Evolutionary conservation across 2,797 vertebrate genomes (phyloP).

Genomic region (Urophycis tenuis): DNA sequence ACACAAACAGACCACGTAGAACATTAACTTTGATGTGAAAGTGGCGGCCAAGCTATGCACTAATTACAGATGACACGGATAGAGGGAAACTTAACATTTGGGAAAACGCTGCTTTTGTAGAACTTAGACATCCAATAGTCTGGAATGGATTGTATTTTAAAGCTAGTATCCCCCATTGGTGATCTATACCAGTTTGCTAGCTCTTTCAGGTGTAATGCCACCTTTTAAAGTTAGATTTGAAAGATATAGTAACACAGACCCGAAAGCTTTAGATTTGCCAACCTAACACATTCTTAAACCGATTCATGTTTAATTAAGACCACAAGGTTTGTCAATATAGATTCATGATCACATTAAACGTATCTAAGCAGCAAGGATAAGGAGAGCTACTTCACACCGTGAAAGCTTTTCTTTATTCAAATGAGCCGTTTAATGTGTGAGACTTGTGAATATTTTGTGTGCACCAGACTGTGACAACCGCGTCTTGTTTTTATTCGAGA

Average conservation of each 20-base stretch:
- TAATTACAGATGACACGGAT: neutral
- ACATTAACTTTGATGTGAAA: neutral
- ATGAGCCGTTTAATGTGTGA: neutral
- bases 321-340: neutral
- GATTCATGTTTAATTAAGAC: too few species aligned
- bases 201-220: neutral
- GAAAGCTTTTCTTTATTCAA: neutral
- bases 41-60: neutral
- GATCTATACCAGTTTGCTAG: neutral
- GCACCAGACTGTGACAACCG: constrained; percentile 9
- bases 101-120: neutral
- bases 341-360: neutral
- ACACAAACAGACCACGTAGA: neutral
- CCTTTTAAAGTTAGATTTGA: neutral
- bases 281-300: too few species aligned
- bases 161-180: neutral
- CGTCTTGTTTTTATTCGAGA: neutral
- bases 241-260: too few species aligned
- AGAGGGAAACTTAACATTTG: neutral
- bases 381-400: neutral
- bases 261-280: too few species aligned
- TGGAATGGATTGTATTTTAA: neutral
- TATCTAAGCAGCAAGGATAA: neutral
- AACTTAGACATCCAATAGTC: neutral
- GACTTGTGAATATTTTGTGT: neutral